A percentile compares a stretch with the other conserved stretches of the same genome.
phyloP scores from a whole-genome alignment of 2,888 invertebrate genomes.

The Cremastinae sp. region DNA sequence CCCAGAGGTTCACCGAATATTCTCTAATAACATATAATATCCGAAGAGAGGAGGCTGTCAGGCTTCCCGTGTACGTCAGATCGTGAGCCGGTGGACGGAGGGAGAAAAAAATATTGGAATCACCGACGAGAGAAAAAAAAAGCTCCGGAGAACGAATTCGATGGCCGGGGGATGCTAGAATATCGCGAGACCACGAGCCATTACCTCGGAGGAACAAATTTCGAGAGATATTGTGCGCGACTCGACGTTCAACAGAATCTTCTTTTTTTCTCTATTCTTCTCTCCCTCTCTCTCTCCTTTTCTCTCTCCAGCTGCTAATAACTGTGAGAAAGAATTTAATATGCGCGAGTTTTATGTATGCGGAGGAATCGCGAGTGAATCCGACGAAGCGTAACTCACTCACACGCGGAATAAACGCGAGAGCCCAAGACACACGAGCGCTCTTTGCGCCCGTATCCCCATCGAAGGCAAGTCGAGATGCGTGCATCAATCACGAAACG shows the following conservation, averaged over 20 bases:
- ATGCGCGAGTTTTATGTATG: conserved; percentile 60
- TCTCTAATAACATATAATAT: conserved; percentile 56
- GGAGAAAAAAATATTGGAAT: conserved; percentile 30
- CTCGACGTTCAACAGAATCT: conserved; percentile 50
- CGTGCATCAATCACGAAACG: conserved; percentile 69
- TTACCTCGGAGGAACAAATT: conserved; percentile 52
- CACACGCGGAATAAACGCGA: too few species aligned
- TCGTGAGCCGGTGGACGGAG: conserved; percentile 7
- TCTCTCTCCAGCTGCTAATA: conserved; percentile 63
- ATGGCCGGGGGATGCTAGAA: conserved; percentile 41
- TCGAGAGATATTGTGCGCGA: conserved; percentile 35
- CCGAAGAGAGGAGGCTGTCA: conserved; percentile 31
- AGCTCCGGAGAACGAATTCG: conserved; percentile 34
- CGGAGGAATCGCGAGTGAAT: conserved; percentile 50
- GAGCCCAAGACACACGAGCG: background rate
- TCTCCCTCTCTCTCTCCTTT: conserved; percentile 31
- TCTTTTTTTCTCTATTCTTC: conserved; percentile 30
- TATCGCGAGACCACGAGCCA: conserved; percentile 59
- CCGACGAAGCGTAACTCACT: conserved; percentile 43
- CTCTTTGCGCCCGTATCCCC: background rate
- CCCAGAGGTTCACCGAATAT: conserved; percentile 60
- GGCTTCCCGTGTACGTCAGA: conserved; percentile 34
- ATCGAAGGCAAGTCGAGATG: conserved; percentile 37
- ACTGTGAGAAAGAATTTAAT: conserved; percentile 70
- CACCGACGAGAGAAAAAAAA: conserved; percentile 13